Evolutionary conservation across 2,113 vertebrate genomes (phyloP).

Genomic region (Edolisoma coerulescens): DNA sequence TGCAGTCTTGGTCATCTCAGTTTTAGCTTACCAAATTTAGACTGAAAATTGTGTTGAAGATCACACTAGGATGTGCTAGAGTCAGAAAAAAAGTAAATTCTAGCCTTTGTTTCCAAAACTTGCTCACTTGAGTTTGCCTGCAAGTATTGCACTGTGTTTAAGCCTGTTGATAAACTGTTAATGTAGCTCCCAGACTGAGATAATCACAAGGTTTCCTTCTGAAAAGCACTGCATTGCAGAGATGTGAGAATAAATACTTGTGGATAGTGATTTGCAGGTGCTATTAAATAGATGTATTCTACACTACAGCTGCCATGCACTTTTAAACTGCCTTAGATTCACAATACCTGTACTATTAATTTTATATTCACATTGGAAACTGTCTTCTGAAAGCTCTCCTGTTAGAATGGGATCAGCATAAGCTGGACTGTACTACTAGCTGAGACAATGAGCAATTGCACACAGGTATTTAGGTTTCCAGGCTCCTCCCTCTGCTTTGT

Average conservation of each 20-base stretch:
- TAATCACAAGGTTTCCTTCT: not conserved
- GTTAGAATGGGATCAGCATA: not conserved
- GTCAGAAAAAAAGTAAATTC: not conserved
- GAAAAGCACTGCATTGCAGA: not conserved
- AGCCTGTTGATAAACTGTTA: not conserved
- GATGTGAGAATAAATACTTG: not conserved
- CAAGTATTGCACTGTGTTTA: accelerated
- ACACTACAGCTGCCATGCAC: not conserved
- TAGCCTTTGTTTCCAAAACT: not conserved
- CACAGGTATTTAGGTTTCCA: not conserved
- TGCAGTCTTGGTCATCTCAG: not conserved
- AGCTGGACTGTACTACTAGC: not conserved
- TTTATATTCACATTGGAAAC: not conserved
- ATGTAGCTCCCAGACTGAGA: not conserved
- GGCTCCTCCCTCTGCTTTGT: not conserved
- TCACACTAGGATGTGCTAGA: not conserved
- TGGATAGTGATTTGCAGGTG: not conserved
- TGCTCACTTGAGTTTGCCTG: not conserved
- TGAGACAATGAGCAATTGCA: not conserved
- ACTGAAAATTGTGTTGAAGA: not conserved
- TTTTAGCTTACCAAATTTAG: not conserved
- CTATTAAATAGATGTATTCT: not conserved
- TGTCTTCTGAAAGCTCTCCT: not conserved
- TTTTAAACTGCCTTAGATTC: not conserved
- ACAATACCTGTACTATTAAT: not conserved